A percentile compares a stretch with the other conserved stretches of the same genome.
Conservation (phyloP, 1,140 invertebrate genomes). For the Philaenus spumarius region DNA sequence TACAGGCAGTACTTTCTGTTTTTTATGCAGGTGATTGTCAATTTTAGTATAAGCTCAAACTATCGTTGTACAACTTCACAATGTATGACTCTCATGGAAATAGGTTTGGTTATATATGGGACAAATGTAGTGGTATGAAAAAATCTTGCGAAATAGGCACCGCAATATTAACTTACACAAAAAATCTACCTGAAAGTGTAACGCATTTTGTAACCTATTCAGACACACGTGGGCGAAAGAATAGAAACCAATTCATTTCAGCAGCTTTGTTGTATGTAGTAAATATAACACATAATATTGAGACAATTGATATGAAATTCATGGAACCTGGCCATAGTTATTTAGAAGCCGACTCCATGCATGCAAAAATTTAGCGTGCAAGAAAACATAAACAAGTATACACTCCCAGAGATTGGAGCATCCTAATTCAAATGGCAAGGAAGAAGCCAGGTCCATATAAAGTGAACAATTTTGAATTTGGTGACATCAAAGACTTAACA, state of each 20-base stretch:
- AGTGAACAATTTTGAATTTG: neutral
- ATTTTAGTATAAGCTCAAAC: slow-evolving; percentile 28
- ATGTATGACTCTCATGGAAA: slow-evolving; percentile 12
- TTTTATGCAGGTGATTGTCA: slow-evolving; percentile 24
- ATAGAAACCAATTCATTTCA: slow-evolving; percentile 9
- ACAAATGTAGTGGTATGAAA: slow-evolving; percentile 13
- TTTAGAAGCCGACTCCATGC: slow-evolving; percentile 40
- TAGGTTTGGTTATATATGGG: slow-evolving; percentile 19
- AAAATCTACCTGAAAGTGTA: slow-evolving; percentile 7
- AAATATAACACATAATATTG: slow-evolving; percentile 7
- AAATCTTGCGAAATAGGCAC: slow-evolving; percentile 17
- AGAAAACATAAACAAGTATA: slow-evolving; percentile 18
- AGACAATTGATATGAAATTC: slow-evolving; percentile 33
- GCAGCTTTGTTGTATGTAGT: slow-evolving; percentile 17
- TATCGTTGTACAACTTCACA: slow-evolving; percentile 12
- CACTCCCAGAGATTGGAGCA: slow-evolving; percentile 18
- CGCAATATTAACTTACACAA: slow-evolving; percentile 15
- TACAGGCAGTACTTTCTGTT: slow-evolving; percentile 28
- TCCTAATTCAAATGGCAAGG: slow-evolving; percentile 15
- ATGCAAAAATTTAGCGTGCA: slow-evolving; percentile 30
- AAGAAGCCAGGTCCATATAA: slow-evolving; percentile 14
- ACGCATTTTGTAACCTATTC: slow-evolving; percentile 16
- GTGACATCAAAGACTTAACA: neutral
- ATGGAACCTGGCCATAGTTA: slow-evolving; percentile 40
- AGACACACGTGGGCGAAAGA: slow-evolving; percentile 20